Conservation (phyloP, 2,113 vertebrate genomes). For the Noturus placidus region DNA sequence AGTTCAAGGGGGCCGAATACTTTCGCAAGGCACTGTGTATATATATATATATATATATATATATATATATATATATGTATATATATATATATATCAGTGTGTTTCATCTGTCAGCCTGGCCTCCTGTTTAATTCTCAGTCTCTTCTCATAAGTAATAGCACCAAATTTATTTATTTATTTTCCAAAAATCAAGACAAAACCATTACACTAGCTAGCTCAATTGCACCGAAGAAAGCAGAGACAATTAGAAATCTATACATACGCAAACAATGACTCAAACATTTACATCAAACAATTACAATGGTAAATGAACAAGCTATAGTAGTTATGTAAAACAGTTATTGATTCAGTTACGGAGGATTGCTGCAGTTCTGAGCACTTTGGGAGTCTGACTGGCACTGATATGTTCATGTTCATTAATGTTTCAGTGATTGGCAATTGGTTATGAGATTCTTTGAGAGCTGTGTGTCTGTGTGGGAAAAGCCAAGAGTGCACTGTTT, state of each 20-base stretch:
- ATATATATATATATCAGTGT: neutral
- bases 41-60: too few relatives aligned
- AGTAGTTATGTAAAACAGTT: neutral
- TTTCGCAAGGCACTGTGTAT: too few relatives aligned
- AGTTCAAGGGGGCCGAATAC: too few relatives aligned
- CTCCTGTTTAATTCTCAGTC: neutral
- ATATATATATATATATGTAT: too few relatives aligned
- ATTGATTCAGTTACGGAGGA: neutral
- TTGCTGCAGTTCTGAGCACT: neutral
- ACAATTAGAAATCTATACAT: neutral
- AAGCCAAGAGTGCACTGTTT: neutral
- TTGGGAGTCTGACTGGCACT: neutral
- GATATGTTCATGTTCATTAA: neutral
- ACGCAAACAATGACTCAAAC: neutral
- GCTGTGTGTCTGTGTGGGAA: neutral
- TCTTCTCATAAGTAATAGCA: neutral
- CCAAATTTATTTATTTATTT: too few relatives aligned
- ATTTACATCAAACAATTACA: neutral
- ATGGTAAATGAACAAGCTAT: neutral
- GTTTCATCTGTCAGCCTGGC: neutral
- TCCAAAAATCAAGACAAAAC: neutral
- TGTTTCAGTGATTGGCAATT: neutral
- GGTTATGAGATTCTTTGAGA: neutral
- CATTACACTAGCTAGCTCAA: neutral
- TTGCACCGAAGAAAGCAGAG: neutral